Evolutionary conservation across 2,113 vertebrate genomes (phyloP).

Genomic region (Ptychochromis oligacanthus): DNA sequence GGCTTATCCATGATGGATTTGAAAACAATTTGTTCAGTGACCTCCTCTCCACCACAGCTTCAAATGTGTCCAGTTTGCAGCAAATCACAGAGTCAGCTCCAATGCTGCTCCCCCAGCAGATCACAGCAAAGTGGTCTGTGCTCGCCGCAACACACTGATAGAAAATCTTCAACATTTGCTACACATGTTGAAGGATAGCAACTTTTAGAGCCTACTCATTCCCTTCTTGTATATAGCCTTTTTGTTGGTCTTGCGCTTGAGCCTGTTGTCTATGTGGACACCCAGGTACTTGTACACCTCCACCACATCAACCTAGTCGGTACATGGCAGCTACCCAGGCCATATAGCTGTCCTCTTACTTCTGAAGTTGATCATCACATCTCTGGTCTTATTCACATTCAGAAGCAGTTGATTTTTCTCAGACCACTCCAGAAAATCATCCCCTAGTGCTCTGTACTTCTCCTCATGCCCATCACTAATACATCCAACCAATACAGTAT

Average conservation of each 20-base stretch:
- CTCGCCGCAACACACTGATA: not conserved
- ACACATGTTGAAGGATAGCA: not conserved
- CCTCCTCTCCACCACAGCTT: not conserved
- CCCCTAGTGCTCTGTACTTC: not conserved
- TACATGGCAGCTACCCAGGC: no score
- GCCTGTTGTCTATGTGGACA: not conserved
- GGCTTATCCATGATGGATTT: not conserved
- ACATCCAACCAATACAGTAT: not conserved
- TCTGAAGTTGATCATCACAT: not conserved
- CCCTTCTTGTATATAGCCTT: not conserved
- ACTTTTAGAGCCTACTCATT: not conserved
- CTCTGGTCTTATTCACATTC: not conserved
- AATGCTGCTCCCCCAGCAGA: not conserved
- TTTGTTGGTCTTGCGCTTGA: not conserved
- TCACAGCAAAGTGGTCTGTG: not conserved
- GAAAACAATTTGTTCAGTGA: not conserved
- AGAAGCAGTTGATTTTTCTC: not conserved
- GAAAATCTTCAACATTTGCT: not conserved
- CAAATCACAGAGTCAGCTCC: not conserved
- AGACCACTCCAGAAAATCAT: not conserved
- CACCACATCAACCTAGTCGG: no score
- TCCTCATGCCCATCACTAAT: not conserved
- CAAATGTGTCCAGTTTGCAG: not conserved
- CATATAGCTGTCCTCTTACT: not conserved
- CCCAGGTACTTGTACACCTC: not conserved